Base-by-base conservation (phyloP, 2,113 vertebrate species). In the Polypterus senegalus region DNA sequence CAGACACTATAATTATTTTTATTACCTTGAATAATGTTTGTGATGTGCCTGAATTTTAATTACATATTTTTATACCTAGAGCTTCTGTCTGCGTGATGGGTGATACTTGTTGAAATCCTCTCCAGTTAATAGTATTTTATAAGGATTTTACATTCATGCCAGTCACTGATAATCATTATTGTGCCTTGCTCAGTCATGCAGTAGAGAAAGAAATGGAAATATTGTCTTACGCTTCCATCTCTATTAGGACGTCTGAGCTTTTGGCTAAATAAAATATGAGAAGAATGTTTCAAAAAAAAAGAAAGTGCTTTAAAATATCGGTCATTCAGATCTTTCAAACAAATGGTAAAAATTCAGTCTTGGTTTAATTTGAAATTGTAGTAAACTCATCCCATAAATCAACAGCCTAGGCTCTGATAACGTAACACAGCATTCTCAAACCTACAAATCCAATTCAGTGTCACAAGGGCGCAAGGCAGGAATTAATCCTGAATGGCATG, bases 1-100 rank as follows among this genome's bases (percentile, higher is more conserved):
- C 51, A 8, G 51, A 52, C 51, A 52, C 51, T 52, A 52, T 52
- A 52, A 52, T 52, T 52, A 52, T 52, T 52, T 52, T 52, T 52
- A 52, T 52, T 52, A 10, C 51, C 51, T 52, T 52, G 51, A 52
- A 52, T 52, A 52, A 52, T 52, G 51, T 52, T 52, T 52, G 51
- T 10, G 3, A 52, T 52, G 51, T 52, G 51, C 51, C 51, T 52
- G 51, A 4, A 3, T 52, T 52, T 52, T 8, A 52, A 8, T 52
- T 27, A 27, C 27, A 52, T 10, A 52, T 3, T 52, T 52, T 52
- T 52, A 52, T 52, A 52, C 51, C 51, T 3, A 52, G 51, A 52
- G 51, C 7, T 52, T 52, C 7, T 10, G 4, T 52, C 51, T 52
- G 51, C 10, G 3, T 52, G 7, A 7, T 52, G 51, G 7, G 7